Evolutionary conservation across 2,888 invertebrate species (phyloP), one percentile per base, ranked within the genome.

Genomic region (Taenaris catops): DNA sequence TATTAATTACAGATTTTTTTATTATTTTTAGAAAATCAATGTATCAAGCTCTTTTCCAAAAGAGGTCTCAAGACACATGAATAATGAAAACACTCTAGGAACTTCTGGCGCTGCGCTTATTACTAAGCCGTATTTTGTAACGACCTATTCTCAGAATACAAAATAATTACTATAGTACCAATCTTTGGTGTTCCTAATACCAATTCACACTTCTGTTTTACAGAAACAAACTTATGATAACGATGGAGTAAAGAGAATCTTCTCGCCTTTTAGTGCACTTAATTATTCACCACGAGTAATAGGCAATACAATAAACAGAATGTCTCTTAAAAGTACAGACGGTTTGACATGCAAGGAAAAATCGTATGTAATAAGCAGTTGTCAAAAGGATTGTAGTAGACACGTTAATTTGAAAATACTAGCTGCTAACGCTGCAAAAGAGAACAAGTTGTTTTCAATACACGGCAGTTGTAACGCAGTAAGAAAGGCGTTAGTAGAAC

Each of bases 401-500:
- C 84, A 73, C 45, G 7, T 53, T 38, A 53, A 54, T 43, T 56
- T 89, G 12, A 88, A 86, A 66, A 63, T 53, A 1, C 58, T 76
- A 44, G 89, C 89, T 6, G 60, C 74, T 3, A 55, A 49, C 25
- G 90, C 90, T n/a, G 80, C 88, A 33, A 63, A 58, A 44, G 58
- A 83, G 5, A 72, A 67, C 34, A 90, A 89, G 67, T 88, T 89
- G 45, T 91, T 89, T 59, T 75, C 87, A 1, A 65, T 91, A 8
- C 73, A 79, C 28, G 91, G 91, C 2, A 58, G 54, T 24, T 89
- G 80, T 47, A 70, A 68, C 10, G 71, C 87, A 1, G 70, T 92
- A 4, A 73, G 90, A 25, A 81, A 78, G 46, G 91, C 92, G 0
- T 69, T 94, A 36, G 48, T 89, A 24, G 86, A 88, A 23, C 76